These are phyloP conservation scores for Okapia johnstoni DNA, from an alignment of 2,113 vertebrate genomes.

Conservation along the genomic window DNA sequence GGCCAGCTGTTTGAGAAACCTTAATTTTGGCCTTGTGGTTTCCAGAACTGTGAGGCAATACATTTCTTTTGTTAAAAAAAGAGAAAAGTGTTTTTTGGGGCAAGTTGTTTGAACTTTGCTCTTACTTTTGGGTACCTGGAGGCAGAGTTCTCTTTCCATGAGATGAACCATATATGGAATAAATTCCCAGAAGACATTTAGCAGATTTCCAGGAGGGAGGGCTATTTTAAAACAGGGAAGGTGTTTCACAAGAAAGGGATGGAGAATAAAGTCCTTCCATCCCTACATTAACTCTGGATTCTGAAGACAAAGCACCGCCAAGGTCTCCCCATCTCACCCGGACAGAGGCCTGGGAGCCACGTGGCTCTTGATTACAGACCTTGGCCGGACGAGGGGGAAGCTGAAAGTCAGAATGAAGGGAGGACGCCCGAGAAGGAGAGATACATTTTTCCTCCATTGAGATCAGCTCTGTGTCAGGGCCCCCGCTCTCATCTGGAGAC, in stretches of 20 bases:
- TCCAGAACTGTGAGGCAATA: not conserved
- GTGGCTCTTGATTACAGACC: not conserved
- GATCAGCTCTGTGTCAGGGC: not conserved
- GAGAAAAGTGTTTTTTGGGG: not conserved
- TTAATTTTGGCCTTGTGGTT: not conserved
- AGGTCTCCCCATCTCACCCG: not conserved
- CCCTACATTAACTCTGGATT: not conserved
- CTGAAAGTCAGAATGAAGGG: not conserved
- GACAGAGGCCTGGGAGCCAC: not conserved
- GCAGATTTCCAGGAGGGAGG: not conserved
- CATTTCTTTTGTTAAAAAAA: not conserved
- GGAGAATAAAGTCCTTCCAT: not conserved
- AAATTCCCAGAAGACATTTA: not conserved
- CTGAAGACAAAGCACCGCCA: not conserved
- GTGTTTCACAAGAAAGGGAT: not conserved
- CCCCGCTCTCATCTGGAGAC: not conserved
- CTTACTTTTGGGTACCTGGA: not conserved
- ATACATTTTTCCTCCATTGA: not conserved
- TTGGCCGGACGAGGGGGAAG: rapidly evolving
- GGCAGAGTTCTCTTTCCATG: not conserved
- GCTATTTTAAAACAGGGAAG: not conserved
- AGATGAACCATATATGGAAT: not conserved
- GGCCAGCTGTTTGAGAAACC: not conserved
- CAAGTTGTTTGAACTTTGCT: not conserved
- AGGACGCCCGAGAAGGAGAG: not conserved